Evolutionary conservation across 2,113 vertebrate species (phyloP), one percentile per base, ranked within the genome.

Genomic region (Loxodonta africana): DNA sequence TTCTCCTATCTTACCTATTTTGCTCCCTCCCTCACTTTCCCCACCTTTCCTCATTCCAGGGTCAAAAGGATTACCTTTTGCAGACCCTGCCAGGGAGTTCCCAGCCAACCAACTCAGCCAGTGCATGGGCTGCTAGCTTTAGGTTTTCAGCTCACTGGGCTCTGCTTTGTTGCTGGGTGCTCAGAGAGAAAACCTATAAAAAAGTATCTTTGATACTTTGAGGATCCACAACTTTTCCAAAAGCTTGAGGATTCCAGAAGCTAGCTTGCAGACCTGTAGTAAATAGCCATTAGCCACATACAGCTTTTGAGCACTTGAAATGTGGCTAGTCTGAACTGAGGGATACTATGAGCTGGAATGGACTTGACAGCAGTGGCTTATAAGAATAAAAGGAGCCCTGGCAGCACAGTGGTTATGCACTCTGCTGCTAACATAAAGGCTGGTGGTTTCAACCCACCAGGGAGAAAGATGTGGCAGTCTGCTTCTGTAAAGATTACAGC

Each of bases 281-380:
- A 8, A 33, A 37, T 0, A 48, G 76, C 23, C 26, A 81, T 41
- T 0, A 4, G 77, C 18, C 60, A 23, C 53, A 1, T 3, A 26
- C n/a, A 10, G 60, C 69, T 9, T 6, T 18, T 46, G 25, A 60
- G 81, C 26, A 33, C 53, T 23, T 33, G 10, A 44, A n/a, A 33
- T 17, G 37, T 3, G 28, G 74, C 18, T 37, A 2, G 44, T 63
- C 5, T 0, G 0, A 69, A 0, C 2, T n/a, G 63, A 18, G 63
- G 8, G 26, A 6, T 8, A 28, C 25, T 65, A 11, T 7, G 25
- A 65, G 26, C 28, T 26, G 26, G 63, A 65, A 28, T 28, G 9
- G 63, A 65, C 53, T 57, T 14, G 11, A 57, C 53, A 15, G 53
- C 53, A 57, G 15, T 57, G 53, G 53, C 15, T 57, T 57, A 17